Percentiles rank a stretch among this genome's conserved stretches.
Conservation (phyloP, 2,888 invertebrate species). For the Plutella xylostella region DNA sequence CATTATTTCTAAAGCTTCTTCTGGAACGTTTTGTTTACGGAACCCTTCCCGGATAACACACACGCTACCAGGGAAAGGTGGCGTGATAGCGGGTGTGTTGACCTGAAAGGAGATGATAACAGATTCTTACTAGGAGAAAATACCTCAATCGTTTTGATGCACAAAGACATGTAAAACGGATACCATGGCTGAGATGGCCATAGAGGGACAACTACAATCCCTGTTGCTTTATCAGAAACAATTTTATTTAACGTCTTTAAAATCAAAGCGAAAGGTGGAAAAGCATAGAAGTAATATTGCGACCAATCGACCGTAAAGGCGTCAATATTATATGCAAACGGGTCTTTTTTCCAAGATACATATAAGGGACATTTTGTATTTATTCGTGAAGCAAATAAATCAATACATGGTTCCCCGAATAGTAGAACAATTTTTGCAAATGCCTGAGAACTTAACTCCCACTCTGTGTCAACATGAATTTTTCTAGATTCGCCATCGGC, state of each 20-base stretch:
- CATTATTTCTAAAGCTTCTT: constrained; percentile 12
- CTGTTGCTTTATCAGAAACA: constrained; percentile 11
- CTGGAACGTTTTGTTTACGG: no score
- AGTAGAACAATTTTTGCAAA: background rate
- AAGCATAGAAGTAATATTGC: constrained; percentile 13
- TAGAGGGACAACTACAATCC: constrained; percentile 11
- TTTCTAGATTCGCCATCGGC: constrained; percentile 5
- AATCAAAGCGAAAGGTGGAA: constrained; percentile 15
- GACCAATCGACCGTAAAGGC: background rate
- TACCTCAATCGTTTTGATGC: background rate
- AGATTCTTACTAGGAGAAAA: constrained; percentile 13
- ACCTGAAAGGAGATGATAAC: constrained; percentile 14
- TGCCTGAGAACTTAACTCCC: background rate
- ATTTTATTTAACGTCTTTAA: constrained; percentile 13
- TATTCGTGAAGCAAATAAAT: background rate
- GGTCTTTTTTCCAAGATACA: background rate
- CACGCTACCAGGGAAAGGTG: constrained; percentile 1
- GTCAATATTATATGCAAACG: background rate
- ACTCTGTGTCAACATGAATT: background rate
- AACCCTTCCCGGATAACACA: constrained; percentile 15
- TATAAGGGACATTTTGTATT: background rate
- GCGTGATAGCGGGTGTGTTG: constrained; percentile 14
- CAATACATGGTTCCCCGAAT: background rate
- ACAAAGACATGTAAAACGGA: background rate
- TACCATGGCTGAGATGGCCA: constrained; percentile 1